Evolutionary conservation across 2,888 invertebrate species (phyloP), one percentile per base, ranked within the genome.

Genomic region (Spatulosminthurus flaviceps): DNA sequence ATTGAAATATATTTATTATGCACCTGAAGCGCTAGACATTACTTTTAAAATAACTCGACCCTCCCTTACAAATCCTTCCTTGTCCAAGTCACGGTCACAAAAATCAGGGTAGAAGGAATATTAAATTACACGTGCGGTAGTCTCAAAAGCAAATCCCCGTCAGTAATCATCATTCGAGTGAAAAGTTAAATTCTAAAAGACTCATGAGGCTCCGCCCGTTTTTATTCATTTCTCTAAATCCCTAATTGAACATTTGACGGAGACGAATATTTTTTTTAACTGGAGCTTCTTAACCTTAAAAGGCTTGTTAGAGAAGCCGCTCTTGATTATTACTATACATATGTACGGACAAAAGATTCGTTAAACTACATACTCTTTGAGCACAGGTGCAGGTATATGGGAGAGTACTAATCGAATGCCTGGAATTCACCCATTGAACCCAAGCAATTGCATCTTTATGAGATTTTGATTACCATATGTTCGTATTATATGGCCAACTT

Each of bases 61-160:
- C 21, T 51, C 13, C n/a, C 72, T 72, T 19, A 72, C 51, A 72
- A 51, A 72, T 72, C 43, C 51, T 19, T 72, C 51, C 51, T 72
- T 43, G 51, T 72, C 43, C 72, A 51, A 72, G 43, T 51, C 72
- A 72, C 24, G 42, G 71, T 42, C 69, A 29, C 34, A 34, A 51
- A 51, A 51, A 19, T 51, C 51, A 51, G 19, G n/a, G 51, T n/a
- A 11, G 16, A 16, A 51, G 34, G 9, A 16, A 51, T 51, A 5
- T 19, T 2, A 51, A 64, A 64, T 24, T n/a, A 64, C 13, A 64
- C 64, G 9, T 51, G 67, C 19, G 26, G 67, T 26, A 29, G 67
- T 26, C 26, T 67, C 0, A 67, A 67, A 28, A n/a, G 51, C 51
- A 19, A 51, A 11, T 51, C 16, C n/a, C 24, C 24, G 16, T 22